Conservation (phyloP, 2,888 invertebrate species). For the Eutolmus rufibarbis region DNA sequence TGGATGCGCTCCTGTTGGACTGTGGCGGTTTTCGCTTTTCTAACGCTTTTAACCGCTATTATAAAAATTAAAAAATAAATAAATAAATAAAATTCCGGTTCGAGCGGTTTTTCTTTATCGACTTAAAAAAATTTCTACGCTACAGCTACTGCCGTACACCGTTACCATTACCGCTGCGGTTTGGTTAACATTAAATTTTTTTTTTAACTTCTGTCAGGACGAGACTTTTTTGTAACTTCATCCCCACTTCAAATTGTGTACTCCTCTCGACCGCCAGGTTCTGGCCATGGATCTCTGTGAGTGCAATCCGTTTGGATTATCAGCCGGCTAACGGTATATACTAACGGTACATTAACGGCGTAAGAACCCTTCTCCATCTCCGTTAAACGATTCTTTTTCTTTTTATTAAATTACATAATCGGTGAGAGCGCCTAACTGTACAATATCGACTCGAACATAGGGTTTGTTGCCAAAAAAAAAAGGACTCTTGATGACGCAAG, state of each 20-base stretch:
- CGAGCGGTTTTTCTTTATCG: not conserved
- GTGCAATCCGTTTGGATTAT: not conserved
- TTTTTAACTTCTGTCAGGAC: not conserved
- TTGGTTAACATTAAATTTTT: not conserved
- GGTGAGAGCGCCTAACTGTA: not conserved
- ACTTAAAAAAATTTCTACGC: not conserved
- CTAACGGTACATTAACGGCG: not conserved
- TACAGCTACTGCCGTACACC: not conserved
- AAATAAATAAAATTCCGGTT: not conserved
- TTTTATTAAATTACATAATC: not conserved
- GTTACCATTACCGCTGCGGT: not conserved
- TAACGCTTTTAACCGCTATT: not conserved
- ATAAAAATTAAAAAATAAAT: not conserved
- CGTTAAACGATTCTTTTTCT: not conserved
- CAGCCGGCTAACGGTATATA: not conserved
- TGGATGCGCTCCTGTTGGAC: not conserved
- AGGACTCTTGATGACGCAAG: conserved; percentile 26
- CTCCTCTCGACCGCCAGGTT: too few relatives aligned
- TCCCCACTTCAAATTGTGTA: too few relatives aligned
- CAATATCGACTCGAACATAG: conserved; percentile 18
- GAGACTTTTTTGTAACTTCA: not conserved
- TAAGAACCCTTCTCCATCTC: not conserved
- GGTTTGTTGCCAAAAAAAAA: conserved; percentile 31
- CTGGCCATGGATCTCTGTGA: not conserved
- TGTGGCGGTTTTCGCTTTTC: not conserved